Conservation (phyloP, 2,797 vertebrate genomes). For the Rhinoraja longicauda region DNA sequence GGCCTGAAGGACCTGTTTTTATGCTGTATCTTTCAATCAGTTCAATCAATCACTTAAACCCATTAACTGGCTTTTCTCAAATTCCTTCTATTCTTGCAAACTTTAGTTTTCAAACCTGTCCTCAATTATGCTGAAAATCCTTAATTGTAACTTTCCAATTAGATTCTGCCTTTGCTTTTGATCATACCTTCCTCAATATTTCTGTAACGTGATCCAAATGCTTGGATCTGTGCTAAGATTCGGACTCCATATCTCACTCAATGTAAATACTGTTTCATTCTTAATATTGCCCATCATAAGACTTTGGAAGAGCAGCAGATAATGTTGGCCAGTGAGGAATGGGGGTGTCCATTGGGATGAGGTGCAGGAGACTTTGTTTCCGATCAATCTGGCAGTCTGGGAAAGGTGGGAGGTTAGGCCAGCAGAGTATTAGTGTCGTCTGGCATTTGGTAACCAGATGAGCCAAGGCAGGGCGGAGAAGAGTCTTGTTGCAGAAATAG, state of each 20-base stretch:
- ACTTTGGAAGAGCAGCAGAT: background rate
- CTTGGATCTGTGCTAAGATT: background rate
- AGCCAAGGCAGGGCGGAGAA: background rate
- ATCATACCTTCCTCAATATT: background rate
- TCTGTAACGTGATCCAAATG: background rate
- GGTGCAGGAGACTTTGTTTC: background rate
- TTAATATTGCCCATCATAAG: background rate
- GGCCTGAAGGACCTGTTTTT: too few relatives aligned
- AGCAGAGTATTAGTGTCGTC: background rate
- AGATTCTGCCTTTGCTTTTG: background rate
- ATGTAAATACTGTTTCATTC: background rate
- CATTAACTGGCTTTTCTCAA: background rate
- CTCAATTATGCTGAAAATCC: background rate
- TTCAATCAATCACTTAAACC: background rate
- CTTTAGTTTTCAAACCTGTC: background rate
- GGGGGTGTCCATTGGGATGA: background rate
- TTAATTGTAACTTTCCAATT: background rate
- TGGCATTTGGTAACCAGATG: background rate
- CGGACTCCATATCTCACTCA: background rate
- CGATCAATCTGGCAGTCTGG: background rate
- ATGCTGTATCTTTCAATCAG: too few relatives aligned
- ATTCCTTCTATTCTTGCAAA: background rate
- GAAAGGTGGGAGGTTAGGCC: background rate
- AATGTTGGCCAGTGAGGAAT: background rate
- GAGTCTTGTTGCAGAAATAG: background rate